Base-by-base conservation (phyloP, 2,888 invertebrate genomes). In the Camptogramma bilineatum region DNA sequence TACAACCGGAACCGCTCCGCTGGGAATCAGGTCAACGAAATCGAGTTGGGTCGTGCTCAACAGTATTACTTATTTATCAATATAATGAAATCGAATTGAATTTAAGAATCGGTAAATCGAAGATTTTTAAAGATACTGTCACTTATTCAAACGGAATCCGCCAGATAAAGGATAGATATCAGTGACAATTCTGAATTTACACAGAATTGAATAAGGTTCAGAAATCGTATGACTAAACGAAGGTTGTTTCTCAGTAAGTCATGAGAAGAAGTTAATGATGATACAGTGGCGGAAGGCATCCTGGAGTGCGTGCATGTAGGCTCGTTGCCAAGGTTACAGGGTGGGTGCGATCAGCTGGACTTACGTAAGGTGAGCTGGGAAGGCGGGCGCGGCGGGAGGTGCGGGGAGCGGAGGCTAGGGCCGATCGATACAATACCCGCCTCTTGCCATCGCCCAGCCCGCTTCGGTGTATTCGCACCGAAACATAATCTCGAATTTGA, bases 261-360 rank as follows among this genome's bases (percentile, higher is more conserved):
- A 28, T 17, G 18, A 28, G 17, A 51, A 67, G 68, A 71, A 71
- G 64, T 73, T 68, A 66, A 68, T 70, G 65, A 51, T 54, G 62
- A 52, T 66, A 62, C 39, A 66, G 46, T 67, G 71, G 73, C 72
- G 75, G 74, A 71, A 71, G 64, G 68, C 73, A 72, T 71, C 72
- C 68, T 72, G 77, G 75, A 78, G 76, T 78, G 84, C 84, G 85
- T 87, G 85, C 87, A 83, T 80, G 64, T 67, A 81, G 82, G 83
- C 83, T 83, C 83, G 90, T 91, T 87, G 85, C 83, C 90, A 91
- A 91, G 91, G 91, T 91, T 91, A 91, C 90, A 75, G 88, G 89
- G 88, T 85, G 87, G 90, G 88, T 86, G 87, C 86, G 90, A 91
- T 91, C 91, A 91, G 91, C 91, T 91, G 91, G 88, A 83, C 87